phyloP scores from a whole-genome alignment of 2,888 invertebrate species.

The Metalampra italica region DNA sequence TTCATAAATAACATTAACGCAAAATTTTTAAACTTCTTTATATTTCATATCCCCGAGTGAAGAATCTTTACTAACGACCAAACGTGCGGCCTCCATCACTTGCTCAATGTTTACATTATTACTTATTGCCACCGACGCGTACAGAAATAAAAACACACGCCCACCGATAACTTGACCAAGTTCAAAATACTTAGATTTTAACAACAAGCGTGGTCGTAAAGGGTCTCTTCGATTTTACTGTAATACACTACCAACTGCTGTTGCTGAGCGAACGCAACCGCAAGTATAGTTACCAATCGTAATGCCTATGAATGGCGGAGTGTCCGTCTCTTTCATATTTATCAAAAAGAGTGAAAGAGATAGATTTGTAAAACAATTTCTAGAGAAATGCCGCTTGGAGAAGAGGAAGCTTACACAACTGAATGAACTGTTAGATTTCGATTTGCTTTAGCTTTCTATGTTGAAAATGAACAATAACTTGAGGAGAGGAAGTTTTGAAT shows the following conservation, averaged over 20 bases:
- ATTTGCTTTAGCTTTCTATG: neutral
- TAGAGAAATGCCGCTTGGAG: neutral
- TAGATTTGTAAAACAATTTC: conserved; percentile 13
- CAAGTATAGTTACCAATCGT: conserved; percentile 37
- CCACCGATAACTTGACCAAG: conserved; percentile 39
- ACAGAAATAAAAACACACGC: conserved; percentile 63
- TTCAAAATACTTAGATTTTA: conserved; percentile 34
- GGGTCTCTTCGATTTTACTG: conserved; percentile 43
- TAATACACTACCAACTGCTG: conserved; percentile 33
- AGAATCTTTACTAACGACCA: too few relatives aligned
- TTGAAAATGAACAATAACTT: too few relatives aligned
- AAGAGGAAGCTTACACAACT: neutral
- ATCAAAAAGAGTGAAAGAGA: conserved; percentile 16
- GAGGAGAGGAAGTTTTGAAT: neutral
- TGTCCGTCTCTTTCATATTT: conserved; percentile 25
- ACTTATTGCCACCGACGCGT: conserved; percentile 62
- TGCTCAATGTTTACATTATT: conserved; percentile 69
- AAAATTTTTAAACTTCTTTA: too few relatives aligned
- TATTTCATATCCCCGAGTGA: too few relatives aligned
- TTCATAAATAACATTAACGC: too few relatives aligned
- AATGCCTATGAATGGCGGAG: conserved; percentile 41
- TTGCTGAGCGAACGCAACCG: conserved; percentile 28
- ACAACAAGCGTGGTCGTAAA: conserved; percentile 23
- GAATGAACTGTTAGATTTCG: neutral
- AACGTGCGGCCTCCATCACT: conserved; percentile 42